Evolutionary conservation across 92 coral and sea anemone genomes (phyloP), one percentile per base, ranked within the genome.

Genomic region (Pocillopora meandrina): DNA sequence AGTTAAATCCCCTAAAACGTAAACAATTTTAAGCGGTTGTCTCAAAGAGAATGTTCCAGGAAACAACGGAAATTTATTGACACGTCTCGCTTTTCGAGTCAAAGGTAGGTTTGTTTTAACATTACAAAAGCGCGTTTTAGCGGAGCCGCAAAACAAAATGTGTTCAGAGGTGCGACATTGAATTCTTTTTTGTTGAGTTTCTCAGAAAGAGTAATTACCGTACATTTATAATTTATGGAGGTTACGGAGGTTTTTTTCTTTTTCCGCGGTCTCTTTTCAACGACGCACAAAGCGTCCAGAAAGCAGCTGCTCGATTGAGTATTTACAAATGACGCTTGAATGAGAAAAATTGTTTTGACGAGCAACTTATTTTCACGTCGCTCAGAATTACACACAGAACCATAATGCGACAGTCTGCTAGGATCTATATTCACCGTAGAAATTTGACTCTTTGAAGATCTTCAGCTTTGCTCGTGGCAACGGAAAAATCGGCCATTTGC

Each of bases 121-220:
- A 74, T 74, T 56, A 74, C 78, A 74, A 74, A 26, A 74, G 78
- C 49, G 71, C 12, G 59, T 12, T 47, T 64, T 17, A 20, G 73
- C 0, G 9, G 26, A 67, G 61, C 49, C 49, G 13, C 55, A 3
- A 63, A 74, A 73, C 35, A 73, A 52, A 33, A 23, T 56, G 56
- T 72, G 23, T 74, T 74, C 78, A n/a, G 78, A 56, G 64, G 72
- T 64, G 82, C 23, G 23, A 78, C 34, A 20, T 20, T 49, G 72
- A 49, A 21, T 31, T n/a, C 57, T 77, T 61, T 20, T 26, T 74
- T 74, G 36, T 19, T 64, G 71, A 23, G 57, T 36, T 49, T 19
- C 36, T 77, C 81, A 59, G 68, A 10, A 61, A 61, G 59, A 19
- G 70, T 62, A 62, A 77, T 77, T 77, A 33, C 33, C 19, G 82